Evolutionary conservation across 2,797 vertebrate species (phyloP).

Genomic region (Molothrus aeneus): DNA sequence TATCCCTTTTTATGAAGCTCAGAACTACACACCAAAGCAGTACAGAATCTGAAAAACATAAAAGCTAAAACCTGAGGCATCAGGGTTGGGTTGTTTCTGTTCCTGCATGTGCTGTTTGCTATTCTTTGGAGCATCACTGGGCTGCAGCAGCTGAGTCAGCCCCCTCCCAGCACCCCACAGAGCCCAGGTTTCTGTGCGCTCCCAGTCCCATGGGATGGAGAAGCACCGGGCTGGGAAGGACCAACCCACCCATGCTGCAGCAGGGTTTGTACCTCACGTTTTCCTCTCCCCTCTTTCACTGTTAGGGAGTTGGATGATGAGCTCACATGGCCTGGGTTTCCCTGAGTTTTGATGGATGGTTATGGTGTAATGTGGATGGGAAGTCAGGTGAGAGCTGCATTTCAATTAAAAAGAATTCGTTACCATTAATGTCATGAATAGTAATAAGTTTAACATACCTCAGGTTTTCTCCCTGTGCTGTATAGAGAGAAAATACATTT

Average conservation of each 20-base stretch:
- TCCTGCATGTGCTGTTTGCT: not conserved
- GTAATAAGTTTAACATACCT: not conserved
- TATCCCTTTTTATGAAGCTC: not conserved
- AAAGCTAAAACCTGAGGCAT: not conserved
- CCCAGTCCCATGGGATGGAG: fast-evolving
- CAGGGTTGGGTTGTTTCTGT: too few species aligned
- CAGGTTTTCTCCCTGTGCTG: not conserved
- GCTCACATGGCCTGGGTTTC: fast-evolving
- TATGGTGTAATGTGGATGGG: not conserved
- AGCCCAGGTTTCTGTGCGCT: fast-evolving
- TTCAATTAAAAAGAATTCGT: fast-evolving
- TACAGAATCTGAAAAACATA: not conserved
- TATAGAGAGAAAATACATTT: not conserved
- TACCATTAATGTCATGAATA: fast-evolving
- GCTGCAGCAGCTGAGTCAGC: not conserved
- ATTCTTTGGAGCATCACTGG: fast-evolving
- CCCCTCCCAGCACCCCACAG: fast-evolving
- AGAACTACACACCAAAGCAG: not conserved
- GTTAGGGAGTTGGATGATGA: not conserved
- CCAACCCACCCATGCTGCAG: fast-evolving
- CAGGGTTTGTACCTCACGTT: fast-evolving
- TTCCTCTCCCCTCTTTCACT: too few species aligned
- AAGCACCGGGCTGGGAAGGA: fast-evolving
- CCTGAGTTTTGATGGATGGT: not conserved
- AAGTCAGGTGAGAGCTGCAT: not conserved